A percentile compares a stretch with the other conserved stretches of the same genome.
phyloP scores from a whole-genome alignment of 2,113 vertebrate species.

The Tachysurus fulvidraco region DNA sequence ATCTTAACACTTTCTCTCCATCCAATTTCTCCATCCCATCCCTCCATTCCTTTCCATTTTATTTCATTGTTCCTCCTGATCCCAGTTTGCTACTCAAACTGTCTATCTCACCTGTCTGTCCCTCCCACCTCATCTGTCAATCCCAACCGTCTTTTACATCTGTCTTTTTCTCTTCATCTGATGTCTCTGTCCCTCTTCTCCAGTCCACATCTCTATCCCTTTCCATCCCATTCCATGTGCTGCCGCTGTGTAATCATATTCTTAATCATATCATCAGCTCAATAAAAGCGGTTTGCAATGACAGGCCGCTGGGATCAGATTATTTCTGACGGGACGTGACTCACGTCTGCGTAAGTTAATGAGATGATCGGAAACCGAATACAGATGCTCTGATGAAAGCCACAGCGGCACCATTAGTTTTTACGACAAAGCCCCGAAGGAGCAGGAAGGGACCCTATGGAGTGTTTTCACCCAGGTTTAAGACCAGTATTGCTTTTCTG shows the following conservation, averaged over 20 bases:
- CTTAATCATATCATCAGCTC: constrained; percentile 44
- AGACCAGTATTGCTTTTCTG: constrained; percentile 24
- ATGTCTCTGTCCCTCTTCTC: neutral
- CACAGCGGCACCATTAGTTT: constrained; percentile 48
- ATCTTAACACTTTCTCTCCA: neutral
- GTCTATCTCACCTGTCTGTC: neutral
- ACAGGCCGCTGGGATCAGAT: constrained; percentile 39
- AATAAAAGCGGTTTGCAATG: constrained; percentile 31
- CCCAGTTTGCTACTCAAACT: neutral
- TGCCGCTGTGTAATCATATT: constrained; percentile 37
- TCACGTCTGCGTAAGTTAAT: constrained; percentile 41
- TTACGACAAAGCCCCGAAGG: constrained; percentile 43
- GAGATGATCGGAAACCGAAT: constrained; percentile 48
- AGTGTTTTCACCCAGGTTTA: constrained; percentile 33
- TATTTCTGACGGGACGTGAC: constrained; percentile 43
- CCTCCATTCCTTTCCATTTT: neutral
- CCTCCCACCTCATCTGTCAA: neutral
- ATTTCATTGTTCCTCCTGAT: neutral
- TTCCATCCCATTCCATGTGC: constrained; percentile 17
- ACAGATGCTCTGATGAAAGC: constrained; percentile 45
- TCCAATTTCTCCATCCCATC: neutral
- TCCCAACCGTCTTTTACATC: neutral
- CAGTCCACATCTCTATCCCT: constrained; percentile 24
- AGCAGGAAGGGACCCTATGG: constrained; percentile 30
- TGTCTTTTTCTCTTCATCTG: no score